phyloP scores from a whole-genome alignment of 2,113 vertebrate genomes.

The Prinia subflava region DNA sequence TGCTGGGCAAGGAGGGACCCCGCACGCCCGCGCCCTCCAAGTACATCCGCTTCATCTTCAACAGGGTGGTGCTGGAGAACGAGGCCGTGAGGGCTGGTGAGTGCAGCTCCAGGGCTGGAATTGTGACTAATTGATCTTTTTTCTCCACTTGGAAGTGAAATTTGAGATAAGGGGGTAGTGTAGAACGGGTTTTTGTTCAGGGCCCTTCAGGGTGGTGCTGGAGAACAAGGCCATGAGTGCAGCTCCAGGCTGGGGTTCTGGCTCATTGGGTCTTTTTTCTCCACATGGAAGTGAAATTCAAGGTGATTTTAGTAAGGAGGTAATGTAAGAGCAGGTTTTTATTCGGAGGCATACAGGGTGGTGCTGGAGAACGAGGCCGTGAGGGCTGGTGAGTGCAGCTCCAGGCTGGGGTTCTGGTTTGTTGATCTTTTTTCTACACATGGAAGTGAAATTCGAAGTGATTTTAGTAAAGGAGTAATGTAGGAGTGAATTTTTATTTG shows the following conservation, averaged over 20 bases:
- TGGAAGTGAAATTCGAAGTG: accelerated
- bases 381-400: no score
- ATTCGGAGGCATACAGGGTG: no score
- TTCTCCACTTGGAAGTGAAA: no score
- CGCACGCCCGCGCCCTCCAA: slow-evolving; percentile 91
- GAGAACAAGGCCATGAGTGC: slow-evolving; percentile 84
- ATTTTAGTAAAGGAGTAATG: background rate
- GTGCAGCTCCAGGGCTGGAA: background rate
- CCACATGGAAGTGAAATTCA: no score
- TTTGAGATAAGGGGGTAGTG: no score
- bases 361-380: no score
- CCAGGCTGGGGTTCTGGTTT: background rate
- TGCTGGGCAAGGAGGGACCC: slow-evolving; percentile 93
- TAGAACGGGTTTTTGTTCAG: no score
- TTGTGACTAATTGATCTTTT: no score
- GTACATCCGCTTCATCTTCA: slow-evolving; percentile 99
- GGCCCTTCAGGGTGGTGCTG: slow-evolving; percentile 87
- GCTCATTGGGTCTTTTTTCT: no score
- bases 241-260: background rate
- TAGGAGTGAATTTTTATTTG: no score
- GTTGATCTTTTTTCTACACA: accelerated
- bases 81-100: slow-evolving; percentile 94
- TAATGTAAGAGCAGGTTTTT: no score
- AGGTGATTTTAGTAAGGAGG: no score
- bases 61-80: slow-evolving; percentile 95